phyloP scores from a whole-genome alignment of 1,140 invertebrate species.

The Penaeus vannamei region DNA sequence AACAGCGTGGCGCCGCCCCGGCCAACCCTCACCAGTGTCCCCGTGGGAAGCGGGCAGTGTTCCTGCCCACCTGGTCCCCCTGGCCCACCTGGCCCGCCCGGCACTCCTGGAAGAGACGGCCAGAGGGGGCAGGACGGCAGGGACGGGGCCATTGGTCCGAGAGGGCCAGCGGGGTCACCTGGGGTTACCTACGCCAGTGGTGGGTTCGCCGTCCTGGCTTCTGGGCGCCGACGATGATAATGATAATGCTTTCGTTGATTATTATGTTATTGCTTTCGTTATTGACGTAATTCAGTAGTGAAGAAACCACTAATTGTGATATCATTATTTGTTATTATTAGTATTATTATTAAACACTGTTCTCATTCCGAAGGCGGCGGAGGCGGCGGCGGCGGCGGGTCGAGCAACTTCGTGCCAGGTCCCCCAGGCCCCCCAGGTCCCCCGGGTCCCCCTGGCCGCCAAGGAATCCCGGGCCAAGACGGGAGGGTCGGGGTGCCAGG shows the following conservation, averaged over 20 bases:
- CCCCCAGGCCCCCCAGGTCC: slow-evolving; percentile 36
- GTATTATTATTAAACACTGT: too few relatives aligned
- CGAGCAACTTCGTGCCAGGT: slow-evolving; percentile 35
- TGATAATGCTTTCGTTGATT: too few relatives aligned
- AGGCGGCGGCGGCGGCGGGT: neutral
- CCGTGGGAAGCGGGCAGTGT: slow-evolving; percentile 31
- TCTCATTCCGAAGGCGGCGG: too few relatives aligned
- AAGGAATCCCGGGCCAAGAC: neutral
- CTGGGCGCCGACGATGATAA: too few relatives aligned
- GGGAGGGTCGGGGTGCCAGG: neutral
- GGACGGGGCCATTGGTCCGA: neutral
- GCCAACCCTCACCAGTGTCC: slow-evolving; percentile 12
- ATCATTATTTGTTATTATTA: too few relatives aligned
- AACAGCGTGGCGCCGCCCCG: neutral
- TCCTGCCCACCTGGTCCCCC: slow-evolving; percentile 57
- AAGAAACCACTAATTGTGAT: too few relatives aligned
- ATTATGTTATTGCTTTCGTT: too few relatives aligned
- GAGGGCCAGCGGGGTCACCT: neutral
- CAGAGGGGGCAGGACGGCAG: slow-evolving; percentile 8
- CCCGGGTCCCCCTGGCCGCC: slow-evolving; percentile 39
- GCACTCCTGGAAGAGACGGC: slow-evolving; percentile 26
- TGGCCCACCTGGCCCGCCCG: slow-evolving; percentile 53
- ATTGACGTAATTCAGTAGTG: too few relatives aligned
- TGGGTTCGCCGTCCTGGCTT: neutral
- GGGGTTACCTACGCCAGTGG: neutral